A percentile compares a stretch with the other conserved stretches of the same genome.
These are phyloP conservation scores for Brachyptera risi DNA, from an alignment of 2,888 invertebrate genomes.

Conservation along the genomic window DNA sequence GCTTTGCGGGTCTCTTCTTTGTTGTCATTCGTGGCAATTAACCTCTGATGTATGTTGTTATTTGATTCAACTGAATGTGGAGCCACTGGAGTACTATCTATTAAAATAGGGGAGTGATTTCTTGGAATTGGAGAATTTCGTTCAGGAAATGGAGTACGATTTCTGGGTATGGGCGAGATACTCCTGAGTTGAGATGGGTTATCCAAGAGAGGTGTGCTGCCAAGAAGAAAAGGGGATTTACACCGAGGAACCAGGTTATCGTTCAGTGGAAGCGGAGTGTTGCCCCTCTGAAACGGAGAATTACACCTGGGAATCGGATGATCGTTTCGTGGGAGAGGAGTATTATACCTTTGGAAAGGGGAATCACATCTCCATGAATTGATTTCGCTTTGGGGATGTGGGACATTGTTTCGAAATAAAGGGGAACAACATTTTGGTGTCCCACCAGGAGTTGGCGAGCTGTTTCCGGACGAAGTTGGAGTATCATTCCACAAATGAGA, in stretches of 20 bases:
- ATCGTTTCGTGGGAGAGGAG: conserved; percentile 7
- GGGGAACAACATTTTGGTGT: too few relatives aligned
- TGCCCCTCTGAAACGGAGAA: not conserved
- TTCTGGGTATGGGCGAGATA: not conserved
- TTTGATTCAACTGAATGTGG: too few relatives aligned
- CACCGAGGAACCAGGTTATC: not conserved
- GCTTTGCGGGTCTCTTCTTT: too few relatives aligned
- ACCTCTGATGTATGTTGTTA: too few relatives aligned
- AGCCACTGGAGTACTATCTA: not conserved
- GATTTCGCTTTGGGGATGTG: too few relatives aligned
- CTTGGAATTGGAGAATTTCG: too few relatives aligned
- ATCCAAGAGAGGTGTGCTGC: not conserved
- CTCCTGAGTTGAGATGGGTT: not conserved
- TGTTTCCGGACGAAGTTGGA: not conserved
- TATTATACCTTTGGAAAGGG: not conserved
- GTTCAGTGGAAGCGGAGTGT: not conserved
- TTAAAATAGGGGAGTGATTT: too few relatives aligned
- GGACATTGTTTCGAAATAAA: too few relatives aligned
- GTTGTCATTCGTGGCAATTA: too few relatives aligned
- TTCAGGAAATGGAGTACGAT: not conserved
- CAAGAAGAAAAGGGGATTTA: not conserved
- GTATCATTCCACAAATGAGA: not conserved
- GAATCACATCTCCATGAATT: not conserved
- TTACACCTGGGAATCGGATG: conserved; percentile 6
- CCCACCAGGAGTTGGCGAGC: not conserved